Evolutionary conservation across 2,888 invertebrate species (phyloP), one percentile per base, ranked within the genome.

Genomic region (Eupelmus urozonus): DNA sequence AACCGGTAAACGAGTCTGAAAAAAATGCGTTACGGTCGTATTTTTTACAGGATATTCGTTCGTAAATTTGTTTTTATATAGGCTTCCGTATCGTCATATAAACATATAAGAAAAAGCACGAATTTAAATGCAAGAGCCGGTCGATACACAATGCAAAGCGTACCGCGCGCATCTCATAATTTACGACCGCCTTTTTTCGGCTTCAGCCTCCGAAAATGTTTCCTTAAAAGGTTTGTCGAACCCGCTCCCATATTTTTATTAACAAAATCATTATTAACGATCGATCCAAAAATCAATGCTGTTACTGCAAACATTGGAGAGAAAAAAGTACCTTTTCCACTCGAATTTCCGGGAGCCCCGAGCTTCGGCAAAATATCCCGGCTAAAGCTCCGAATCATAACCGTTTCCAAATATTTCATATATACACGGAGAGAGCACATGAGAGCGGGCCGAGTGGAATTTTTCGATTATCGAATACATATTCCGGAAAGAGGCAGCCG

Each of bases 51-150:
- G 60, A 71, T 75, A 71, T 75, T 71, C 23, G 49, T 59, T 66
- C 66, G 63, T 79, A 79, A 79, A 79, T 70, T 79, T 55, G 51
- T 66, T 71, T 60, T 40, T 70, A 65, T 65, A 69, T 60, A 75
- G 65, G 70, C 65, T 79, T 75, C 74, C 75, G 71, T 71, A 75
- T 75, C 75, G 55, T 59, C 60, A 53, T 23, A 70, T 66, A n/a
- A n/a, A 57, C 51, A 67, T 57, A 40, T 73, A 34, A 62, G 60
- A 65, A 78, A 78, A 70, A 65, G 57, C 63, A 70, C 29, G 53
- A 74, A 74, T 69, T 63, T 74, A 63, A 74, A 78, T 78, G 78
- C 78, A 70, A 70, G 63, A 76, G 40, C 51, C 23, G 59, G 16
- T 42, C 40, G 71, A 65, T 71, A 63, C 59, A 65, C 40, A 27